These are phyloP conservation scores for Rhinella marina DNA, from an alignment of 2,797 vertebrate genomes.

Conservation along the genomic window DNA sequence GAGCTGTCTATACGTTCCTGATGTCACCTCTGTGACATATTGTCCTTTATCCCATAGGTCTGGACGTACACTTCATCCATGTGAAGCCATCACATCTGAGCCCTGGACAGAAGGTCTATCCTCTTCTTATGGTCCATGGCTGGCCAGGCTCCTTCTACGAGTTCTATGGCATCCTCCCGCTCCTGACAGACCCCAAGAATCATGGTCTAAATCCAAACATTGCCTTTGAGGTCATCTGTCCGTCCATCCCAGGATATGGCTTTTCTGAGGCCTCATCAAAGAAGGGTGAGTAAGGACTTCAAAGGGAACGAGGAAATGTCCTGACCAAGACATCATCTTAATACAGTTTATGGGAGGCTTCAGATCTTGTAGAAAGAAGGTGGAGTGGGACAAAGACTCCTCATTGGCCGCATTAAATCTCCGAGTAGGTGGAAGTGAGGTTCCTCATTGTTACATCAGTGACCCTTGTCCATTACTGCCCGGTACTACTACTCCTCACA, in stretches of 20 bases:
- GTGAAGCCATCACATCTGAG: conserved; percentile 76
- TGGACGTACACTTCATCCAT: conserved; percentile 86
- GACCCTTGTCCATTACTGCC: too few relatives aligned
- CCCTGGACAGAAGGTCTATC: conserved; percentile 72
- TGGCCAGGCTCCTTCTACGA: conserved; percentile 91
- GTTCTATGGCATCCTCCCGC: conserved; percentile 87
- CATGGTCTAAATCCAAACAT: conserved; percentile 64
- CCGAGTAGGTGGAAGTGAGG: too few relatives aligned
- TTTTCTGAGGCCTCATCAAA: conserved; percentile 86
- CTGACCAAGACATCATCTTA: neutral
- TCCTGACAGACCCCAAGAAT: conserved; percentile 76
- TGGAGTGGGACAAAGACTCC: too few relatives aligned
- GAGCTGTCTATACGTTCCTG: neutral
- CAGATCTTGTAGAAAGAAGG: too few relatives aligned
- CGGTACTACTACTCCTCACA: too few relatives aligned
- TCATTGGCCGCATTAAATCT: too few relatives aligned
- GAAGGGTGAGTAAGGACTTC: conserved; percentile 73
- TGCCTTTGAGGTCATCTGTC: conserved; percentile 87
- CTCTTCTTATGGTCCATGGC: conserved; percentile 86
- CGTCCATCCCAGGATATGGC: conserved; percentile 89
- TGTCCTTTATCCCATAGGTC: conserved; percentile 70
- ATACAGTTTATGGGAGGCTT: too few relatives aligned
- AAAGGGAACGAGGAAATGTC: neutral
- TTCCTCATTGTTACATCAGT: too few relatives aligned
- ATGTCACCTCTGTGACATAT: neutral